Evolutionary conservation across 2,888 invertebrate species (phyloP).

Genomic region (Opisthograptis luteolata): DNA sequence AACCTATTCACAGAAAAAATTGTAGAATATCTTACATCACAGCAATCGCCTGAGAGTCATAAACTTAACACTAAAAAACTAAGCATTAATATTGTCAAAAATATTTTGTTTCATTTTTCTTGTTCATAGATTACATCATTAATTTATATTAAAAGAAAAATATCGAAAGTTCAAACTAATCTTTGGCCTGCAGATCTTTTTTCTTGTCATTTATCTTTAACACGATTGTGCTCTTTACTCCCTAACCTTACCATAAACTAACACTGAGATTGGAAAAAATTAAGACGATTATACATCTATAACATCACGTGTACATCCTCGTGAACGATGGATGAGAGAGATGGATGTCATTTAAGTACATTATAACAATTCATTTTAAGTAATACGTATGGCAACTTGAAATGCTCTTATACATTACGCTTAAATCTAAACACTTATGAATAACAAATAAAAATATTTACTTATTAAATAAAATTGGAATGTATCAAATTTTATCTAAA

Average conservation of each 20-base stretch:
- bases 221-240: conserved; percentile 60
- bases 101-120: conserved; percentile 48
- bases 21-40: conserved; percentile 76
- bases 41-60: conserved; percentile 79
- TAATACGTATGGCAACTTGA: conserved; percentile 77
- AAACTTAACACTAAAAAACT: conserved; percentile 61
- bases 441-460: conserved; percentile 59
- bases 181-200: conserved; percentile 82
- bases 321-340: conserved; percentile 27
- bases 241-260: conserved; percentile 48
- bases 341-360: conserved; percentile 71
- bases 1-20: conserved; percentile 52
- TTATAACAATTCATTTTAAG: conserved; percentile 52
- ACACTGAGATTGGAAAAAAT: conserved; percentile 60
- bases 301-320: conserved; percentile 32
- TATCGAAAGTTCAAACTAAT: conserved; percentile 66
- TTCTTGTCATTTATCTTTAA: conserved; percentile 55
- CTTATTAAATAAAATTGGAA: conserved; percentile 65
- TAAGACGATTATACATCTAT: conserved; percentile 28
- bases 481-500: conserved; percentile 54
- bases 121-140: conserved; percentile 42
- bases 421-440: conserved; percentile 53
- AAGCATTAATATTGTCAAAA: conserved; percentile 62
- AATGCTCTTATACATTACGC: conserved; percentile 53
- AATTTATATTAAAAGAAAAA: conserved; percentile 45